Percentiles rank a stretch among this genome's conserved stretches.
These are phyloP conservation scores for Chlorops oryzae DNA, from an alignment of 1,140 invertebrate genomes.

Conservation along the genomic window DNA sequence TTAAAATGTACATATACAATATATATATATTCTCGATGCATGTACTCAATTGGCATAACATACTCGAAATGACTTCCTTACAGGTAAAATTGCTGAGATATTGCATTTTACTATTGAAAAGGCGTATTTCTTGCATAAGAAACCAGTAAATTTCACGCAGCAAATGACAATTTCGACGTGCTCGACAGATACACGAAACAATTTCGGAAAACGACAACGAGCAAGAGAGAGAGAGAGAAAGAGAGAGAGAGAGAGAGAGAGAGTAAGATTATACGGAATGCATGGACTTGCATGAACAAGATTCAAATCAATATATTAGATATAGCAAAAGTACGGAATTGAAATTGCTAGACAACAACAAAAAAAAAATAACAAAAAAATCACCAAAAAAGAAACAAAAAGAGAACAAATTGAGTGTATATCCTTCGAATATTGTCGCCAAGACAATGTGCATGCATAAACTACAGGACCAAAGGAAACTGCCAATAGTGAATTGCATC, in stretches of 20 bases:
- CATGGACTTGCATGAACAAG: background rate
- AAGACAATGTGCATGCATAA: background rate
- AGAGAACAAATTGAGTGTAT: too few relatives aligned
- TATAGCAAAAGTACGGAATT: too few relatives aligned
- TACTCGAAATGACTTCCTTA: too few relatives aligned
- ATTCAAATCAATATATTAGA: too few relatives aligned
- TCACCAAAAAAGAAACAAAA: too few relatives aligned
- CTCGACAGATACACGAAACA: constrained; percentile 9
- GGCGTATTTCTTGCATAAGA: constrained; percentile 17
- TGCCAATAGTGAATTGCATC: constrained; percentile 14
- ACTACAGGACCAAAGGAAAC: background rate
- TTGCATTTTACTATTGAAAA: too few relatives aligned
- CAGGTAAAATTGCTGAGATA: too few relatives aligned
- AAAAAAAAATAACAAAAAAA: too few relatives aligned
- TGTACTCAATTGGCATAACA: background rate
- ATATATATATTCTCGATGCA: background rate
- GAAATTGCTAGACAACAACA: too few relatives aligned
- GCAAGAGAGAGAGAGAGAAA: constrained; percentile 1
- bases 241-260: constrained; percentile 6
- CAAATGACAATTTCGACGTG: constrained; percentile 20
- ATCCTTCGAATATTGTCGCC: too few relatives aligned
- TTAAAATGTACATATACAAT: background rate
- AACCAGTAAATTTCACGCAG: constrained; percentile 22
- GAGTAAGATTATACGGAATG: constrained; percentile 1
- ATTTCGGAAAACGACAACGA: background rate